These are phyloP conservation scores for Lepidostoma basale DNA, from an alignment of 1,140 invertebrate species.

Conservation along the genomic window DNA sequence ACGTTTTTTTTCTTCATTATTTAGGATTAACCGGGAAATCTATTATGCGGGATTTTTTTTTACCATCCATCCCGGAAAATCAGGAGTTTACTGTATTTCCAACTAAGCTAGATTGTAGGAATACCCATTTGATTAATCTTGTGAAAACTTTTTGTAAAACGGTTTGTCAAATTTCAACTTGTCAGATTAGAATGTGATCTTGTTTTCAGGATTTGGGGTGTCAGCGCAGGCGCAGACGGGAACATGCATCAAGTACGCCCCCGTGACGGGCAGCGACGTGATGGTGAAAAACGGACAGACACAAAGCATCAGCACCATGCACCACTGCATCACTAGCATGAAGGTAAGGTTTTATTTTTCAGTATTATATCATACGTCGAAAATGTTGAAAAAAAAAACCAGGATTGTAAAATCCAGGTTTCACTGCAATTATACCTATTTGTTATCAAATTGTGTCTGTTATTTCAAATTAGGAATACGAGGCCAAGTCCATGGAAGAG, in stretches of 20 bases:
- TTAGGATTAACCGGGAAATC: too few species aligned
- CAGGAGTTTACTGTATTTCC: too few species aligned
- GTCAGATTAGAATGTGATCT: background rate
- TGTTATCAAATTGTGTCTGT: too few species aligned
- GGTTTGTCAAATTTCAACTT: background rate
- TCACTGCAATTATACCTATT: too few species aligned
- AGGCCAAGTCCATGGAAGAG: conserved; percentile 92
- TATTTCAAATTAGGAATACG: conserved; percentile 74
- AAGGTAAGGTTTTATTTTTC: conserved; percentile 60
- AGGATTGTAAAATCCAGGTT: too few species aligned
- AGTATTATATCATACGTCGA: background rate
- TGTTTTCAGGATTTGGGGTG: conserved; percentile 63
- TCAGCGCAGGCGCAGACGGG: conserved; percentile 63
- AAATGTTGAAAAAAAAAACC: too few species aligned
- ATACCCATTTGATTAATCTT: too few species aligned
- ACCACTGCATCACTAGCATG: conserved; percentile 97
- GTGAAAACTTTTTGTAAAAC: background rate
- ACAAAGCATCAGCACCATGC: conserved; percentile 85
- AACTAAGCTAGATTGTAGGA: background rate
- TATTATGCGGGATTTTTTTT: too few species aligned
- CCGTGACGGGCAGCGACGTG: conserved; percentile 86
- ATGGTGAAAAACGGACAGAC: conserved; percentile 86
- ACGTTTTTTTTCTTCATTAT: too few species aligned
- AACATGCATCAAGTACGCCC: conserved; percentile 84
- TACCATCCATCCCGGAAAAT: too few species aligned